Percentiles rank a stretch among this genome's conserved stretches.
Evolutionary conservation across 1,140 invertebrate genomes (phyloP).

Genomic region (Tenebrio molitor): DNA sequence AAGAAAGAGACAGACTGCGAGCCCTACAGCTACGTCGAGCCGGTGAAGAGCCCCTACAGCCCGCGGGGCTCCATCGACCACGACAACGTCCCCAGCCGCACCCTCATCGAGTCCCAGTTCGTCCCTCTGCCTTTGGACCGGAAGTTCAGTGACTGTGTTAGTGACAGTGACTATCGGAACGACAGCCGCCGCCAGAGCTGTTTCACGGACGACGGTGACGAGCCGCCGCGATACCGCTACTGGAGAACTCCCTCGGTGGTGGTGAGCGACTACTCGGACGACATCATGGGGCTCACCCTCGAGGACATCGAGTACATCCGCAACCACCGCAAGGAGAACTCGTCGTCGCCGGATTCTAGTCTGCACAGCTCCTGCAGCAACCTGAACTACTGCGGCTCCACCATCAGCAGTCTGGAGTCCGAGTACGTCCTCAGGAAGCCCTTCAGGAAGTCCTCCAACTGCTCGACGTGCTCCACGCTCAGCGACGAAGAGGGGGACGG

Average conservation of each 20-base stretch:
- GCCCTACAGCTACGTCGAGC: background rate
- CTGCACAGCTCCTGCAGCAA: slow-evolving; percentile 77
- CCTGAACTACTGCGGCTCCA: slow-evolving; percentile 70
- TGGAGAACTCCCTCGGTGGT: slow-evolving; percentile 86
- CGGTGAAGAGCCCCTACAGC: slow-evolving; percentile 53
- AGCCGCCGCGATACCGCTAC: slow-evolving; percentile 68
- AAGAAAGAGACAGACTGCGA: slow-evolving; percentile 45
- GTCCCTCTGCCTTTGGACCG: slow-evolving; percentile 60
- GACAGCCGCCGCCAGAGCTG: slow-evolving; percentile 67
- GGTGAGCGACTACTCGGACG: slow-evolving; percentile 87
- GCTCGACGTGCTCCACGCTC: slow-evolving; percentile 73
- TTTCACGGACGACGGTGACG: slow-evolving; percentile 67
- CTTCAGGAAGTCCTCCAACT: slow-evolving; percentile 74
- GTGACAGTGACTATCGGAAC: slow-evolving; percentile 57
- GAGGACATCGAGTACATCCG: slow-evolving; percentile 77
- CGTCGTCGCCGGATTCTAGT: slow-evolving; percentile 68
- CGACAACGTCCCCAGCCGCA: slow-evolving; percentile 61
- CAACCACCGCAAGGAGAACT: slow-evolving; percentile 66
- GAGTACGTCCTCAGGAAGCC: slow-evolving; percentile 69
- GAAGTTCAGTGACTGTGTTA: slow-evolving; percentile 62
- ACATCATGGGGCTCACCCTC: slow-evolving; percentile 74
- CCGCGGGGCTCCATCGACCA: slow-evolving; percentile 61
- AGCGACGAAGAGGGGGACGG: slow-evolving; percentile 77
- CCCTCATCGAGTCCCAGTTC: slow-evolving; percentile 61
- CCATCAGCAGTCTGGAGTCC: slow-evolving; percentile 71